Percentiles rank a stretch among this genome's conserved stretches.
phyloP scores from a whole-genome alignment of 2,797 vertebrate genomes.

The Echiichthys vipera region DNA sequence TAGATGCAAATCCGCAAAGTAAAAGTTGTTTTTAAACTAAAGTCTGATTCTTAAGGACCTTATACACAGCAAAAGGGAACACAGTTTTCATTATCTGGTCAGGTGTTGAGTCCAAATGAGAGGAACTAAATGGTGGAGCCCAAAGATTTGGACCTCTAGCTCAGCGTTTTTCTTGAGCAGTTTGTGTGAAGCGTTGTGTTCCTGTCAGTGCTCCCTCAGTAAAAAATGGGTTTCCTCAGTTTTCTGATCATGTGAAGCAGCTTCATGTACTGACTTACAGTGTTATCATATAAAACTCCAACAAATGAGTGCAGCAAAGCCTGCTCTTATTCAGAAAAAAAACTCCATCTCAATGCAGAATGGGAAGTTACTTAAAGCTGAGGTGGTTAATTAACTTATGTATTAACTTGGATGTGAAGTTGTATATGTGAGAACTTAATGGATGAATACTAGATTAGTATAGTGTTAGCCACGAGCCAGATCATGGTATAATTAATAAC shows the following conservation, averaged over 20 bases:
- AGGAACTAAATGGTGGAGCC: background rate
- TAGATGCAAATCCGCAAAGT: background rate
- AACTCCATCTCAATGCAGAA: background rate
- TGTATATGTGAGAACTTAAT: too few species aligned
- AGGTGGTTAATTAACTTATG: conserved; percentile 8
- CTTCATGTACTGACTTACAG: background rate
- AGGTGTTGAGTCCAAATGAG: background rate
- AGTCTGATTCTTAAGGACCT: background rate
- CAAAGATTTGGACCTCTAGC: background rate
- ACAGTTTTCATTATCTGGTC: background rate
- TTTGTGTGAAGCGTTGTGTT: background rate
- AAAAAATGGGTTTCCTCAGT: background rate
- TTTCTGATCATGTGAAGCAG: conserved; percentile 23
- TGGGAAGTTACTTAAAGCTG: background rate
- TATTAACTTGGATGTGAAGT: too few species aligned
- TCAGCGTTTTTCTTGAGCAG: background rate
- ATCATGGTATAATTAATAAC: too few species aligned
- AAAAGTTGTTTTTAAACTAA: background rate
- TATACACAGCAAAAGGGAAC: background rate
- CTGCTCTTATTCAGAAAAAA: background rate
- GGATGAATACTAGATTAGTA: too few species aligned
- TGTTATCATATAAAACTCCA: background rate
- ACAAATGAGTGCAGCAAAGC: background rate
- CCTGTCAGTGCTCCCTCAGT: background rate
- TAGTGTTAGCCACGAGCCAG: too few species aligned